These are phyloP conservation scores for Zophobas atratus DNA, from an alignment of 1,140 invertebrate species.

Conservation along the genomic window DNA sequence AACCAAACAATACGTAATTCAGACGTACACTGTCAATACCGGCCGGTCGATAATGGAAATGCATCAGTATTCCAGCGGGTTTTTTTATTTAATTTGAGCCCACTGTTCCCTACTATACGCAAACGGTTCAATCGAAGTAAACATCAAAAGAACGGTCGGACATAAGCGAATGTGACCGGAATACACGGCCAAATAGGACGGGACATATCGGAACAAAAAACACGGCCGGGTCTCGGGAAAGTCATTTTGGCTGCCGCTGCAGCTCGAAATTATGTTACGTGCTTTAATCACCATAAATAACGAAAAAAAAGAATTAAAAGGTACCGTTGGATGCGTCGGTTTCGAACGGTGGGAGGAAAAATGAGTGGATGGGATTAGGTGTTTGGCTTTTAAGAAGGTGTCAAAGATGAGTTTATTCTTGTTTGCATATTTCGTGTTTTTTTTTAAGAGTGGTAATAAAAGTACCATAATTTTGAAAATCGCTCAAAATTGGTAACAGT, in stretches of 20 bases:
- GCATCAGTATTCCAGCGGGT: conserved; percentile 16
- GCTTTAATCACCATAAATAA: conserved; percentile 37
- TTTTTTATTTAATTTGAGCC: conserved; percentile 31
- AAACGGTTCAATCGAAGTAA: conserved; percentile 30
- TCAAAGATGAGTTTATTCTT: too few relatives aligned
- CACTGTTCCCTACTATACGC: conserved; percentile 2
- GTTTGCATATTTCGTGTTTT: too few relatives aligned
- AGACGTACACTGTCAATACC: not conserved
- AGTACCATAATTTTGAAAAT: too few relatives aligned
- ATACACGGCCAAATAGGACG: conserved; percentile 21
- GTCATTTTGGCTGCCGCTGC: conserved; percentile 13
- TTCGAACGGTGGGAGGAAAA: not conserved
- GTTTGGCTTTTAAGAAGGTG: too few relatives aligned
- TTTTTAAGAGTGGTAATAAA: too few relatives aligned
- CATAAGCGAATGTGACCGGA: conserved; percentile 31
- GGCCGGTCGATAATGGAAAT: not conserved
- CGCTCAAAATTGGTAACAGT: too few relatives aligned
- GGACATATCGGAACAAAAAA: conserved; percentile 24
- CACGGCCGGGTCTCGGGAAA: not conserved
- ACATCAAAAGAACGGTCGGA: conserved; percentile 24
- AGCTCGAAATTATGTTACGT: conserved; percentile 32
- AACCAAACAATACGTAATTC: not conserved
- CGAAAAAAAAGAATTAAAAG: conserved; percentile 26
- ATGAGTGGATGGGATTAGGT: too few relatives aligned
- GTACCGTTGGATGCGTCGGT: not conserved